These are phyloP conservation scores for Fregata magnificens DNA, from an alignment of 2,113 vertebrate species.

Conservation along the genomic window DNA sequence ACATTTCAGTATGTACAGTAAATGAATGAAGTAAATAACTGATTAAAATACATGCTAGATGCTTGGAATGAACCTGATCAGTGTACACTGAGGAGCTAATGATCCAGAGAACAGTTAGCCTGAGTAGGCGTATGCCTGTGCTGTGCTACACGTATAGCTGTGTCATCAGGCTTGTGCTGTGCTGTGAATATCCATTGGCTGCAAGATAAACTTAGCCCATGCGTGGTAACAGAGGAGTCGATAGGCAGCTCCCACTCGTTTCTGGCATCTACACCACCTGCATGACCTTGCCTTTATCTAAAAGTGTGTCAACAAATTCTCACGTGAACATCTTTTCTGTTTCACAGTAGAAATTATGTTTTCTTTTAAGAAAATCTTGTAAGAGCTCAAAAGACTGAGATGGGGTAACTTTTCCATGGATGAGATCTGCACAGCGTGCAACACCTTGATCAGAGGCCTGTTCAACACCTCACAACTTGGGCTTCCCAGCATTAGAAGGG, in stretches of 20 bases:
- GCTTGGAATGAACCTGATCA: background rate
- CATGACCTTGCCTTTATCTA: background rate
- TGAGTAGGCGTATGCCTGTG: background rate
- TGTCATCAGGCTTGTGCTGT: background rate
- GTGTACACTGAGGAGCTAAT: background rate
- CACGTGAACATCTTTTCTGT: background rate
- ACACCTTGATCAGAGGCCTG: background rate
- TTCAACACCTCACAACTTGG: background rate
- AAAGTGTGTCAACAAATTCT: background rate
- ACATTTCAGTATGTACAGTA: background rate
- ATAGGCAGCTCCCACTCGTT: background rate
- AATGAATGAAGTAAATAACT: background rate
- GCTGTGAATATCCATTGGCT: background rate
- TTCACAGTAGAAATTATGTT: background rate
- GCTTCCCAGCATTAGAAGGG: background rate
- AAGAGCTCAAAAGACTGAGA: background rate
- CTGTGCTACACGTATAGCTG: background rate
- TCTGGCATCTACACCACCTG: rapidly evolving
- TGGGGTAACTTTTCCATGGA: background rate
- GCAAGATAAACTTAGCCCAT: background rate
- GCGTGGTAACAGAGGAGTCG: background rate
- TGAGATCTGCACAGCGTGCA: background rate
- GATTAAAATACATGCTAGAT: background rate
- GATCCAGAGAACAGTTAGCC: background rate
- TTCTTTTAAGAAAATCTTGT: background rate